These are phyloP conservation scores for Poeciliopsis occidentalis DNA, from an alignment of 2,113 vertebrate species.

Conservation along the genomic window DNA sequence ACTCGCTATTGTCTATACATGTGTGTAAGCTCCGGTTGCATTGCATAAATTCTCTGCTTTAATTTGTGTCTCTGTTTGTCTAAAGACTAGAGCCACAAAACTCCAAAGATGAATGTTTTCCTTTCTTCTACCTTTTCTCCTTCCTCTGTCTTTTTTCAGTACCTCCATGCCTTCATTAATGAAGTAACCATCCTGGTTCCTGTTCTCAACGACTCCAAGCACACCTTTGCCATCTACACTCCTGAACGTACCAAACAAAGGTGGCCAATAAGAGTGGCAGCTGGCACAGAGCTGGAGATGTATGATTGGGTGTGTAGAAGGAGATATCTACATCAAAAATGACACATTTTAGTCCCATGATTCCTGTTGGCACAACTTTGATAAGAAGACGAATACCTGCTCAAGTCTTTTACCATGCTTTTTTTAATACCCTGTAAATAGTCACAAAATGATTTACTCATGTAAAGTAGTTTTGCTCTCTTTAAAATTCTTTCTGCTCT, in stretches of 20 bases:
- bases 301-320: conserved; percentile 88
- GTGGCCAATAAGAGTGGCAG: conserved; percentile 91
- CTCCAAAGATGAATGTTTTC: too few relatives aligned
- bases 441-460: too few relatives aligned
- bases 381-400: too few relatives aligned
- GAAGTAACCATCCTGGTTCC: conserved; percentile 95
- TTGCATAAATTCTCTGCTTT: not conserved
- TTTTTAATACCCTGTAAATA: too few relatives aligned
- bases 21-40: not conserved
- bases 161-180: conserved; percentile 94
- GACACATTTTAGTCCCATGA: not conserved
- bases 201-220: conserved; percentile 89
- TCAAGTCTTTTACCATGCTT: too few relatives aligned
- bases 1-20: not conserved
- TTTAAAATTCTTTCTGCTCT: not conserved
- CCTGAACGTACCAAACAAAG: conserved; percentile 91
- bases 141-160: conserved; percentile 77
- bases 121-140: not conserved
- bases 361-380: not conserved
- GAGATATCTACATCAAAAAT: not conserved
- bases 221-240: conserved; percentile 95
- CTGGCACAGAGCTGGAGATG: conserved; percentile 93
- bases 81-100: not conserved
- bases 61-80: not conserved
- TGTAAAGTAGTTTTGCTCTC: not conserved